Percentiles rank a stretch among this genome's conserved stretches.
phyloP scores from a whole-genome alignment of 2,113 vertebrate genomes.

The Aphyosemion australe region DNA sequence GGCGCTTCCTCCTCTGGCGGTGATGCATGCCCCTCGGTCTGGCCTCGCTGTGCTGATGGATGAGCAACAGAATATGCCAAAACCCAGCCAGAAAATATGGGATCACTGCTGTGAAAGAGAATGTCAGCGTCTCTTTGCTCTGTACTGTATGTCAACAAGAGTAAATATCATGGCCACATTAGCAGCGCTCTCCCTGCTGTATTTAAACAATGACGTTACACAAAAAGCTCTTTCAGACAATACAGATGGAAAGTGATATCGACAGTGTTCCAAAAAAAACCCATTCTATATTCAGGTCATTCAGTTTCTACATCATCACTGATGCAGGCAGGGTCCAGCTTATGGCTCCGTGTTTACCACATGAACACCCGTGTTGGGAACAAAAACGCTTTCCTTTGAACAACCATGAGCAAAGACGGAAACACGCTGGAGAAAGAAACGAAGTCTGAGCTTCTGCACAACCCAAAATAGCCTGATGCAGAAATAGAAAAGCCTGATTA shows the following conservation, averaged over 20 bases:
- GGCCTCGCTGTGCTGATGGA: slow-evolving; percentile 50
- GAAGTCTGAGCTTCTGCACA: slow-evolving; percentile 34
- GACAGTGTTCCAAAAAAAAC: neutral
- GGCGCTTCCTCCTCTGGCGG: slow-evolving; percentile 42
- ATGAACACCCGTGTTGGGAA: slow-evolving; percentile 26
- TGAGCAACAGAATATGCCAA: slow-evolving; percentile 51
- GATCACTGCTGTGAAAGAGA: slow-evolving; percentile 55
- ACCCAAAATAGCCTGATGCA: slow-evolving; percentile 49
- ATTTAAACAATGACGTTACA: slow-evolving; percentile 34
- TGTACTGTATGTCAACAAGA: slow-evolving; percentile 42
- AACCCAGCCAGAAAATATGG: slow-evolving; percentile 46
- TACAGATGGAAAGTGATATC: neutral
- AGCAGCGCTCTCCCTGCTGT: slow-evolving; percentile 33
- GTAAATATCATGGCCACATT: slow-evolving; percentile 57
- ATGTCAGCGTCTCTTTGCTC: slow-evolving; percentile 51
- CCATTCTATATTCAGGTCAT: slow-evolving; percentile 10
- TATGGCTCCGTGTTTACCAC: slow-evolving; percentile 9
- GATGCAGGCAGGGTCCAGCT: neutral
- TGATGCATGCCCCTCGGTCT: slow-evolving; percentile 58
- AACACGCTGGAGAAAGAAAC: slow-evolving; percentile 67
- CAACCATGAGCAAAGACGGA: slow-evolving; percentile 56
- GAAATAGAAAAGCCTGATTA: slow-evolving; percentile 42
- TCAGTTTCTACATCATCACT: slow-evolving; percentile 8
- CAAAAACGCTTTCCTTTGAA: slow-evolving; percentile 72
- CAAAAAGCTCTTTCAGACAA: slow-evolving; percentile 12